Evolutionary conservation across 2,888 invertebrate species (phyloP).

Genomic region (Zaprionus lineosus): DNA sequence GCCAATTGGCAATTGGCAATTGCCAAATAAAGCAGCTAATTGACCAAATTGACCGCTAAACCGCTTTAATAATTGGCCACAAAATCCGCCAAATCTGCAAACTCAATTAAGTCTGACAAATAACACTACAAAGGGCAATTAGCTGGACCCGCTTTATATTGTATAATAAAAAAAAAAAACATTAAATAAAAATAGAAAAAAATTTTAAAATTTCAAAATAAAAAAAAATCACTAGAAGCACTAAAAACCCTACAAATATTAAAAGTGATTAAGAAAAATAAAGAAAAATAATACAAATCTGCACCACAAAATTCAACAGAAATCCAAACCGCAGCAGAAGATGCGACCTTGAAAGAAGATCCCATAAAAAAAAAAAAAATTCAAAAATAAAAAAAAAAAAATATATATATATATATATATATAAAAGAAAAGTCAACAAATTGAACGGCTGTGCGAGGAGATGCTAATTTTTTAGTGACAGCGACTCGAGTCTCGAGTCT

Average conservation of each 20-base stretch:
- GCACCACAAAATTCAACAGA: slow-evolving; percentile 37
- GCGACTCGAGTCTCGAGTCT: slow-evolving; percentile 33
- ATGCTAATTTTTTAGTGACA: slow-evolving; percentile 75
- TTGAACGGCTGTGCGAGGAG: slow-evolving; percentile 37
- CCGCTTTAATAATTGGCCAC: slow-evolving; percentile 14
- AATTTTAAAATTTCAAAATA: too few species aligned
- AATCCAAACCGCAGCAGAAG: slow-evolving; percentile 34
- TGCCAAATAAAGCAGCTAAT: not conserved
- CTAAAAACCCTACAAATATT: too few species aligned
- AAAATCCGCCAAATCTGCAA: slow-evolving; percentile 17
- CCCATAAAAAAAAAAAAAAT: slow-evolving; percentile 44
- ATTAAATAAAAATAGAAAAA: slow-evolving; percentile 11
- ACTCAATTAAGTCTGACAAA: slow-evolving; percentile 23
- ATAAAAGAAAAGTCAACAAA: slow-evolving; percentile 51
- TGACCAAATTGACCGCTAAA: slow-evolving; percentile 3
- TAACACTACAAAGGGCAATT: slow-evolving; percentile 21
- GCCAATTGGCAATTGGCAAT: too few species aligned
- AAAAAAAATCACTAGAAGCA: too few species aligned
- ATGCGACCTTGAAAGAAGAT: slow-evolving; percentile 67
- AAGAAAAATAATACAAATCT: slow-evolving; percentile 26
- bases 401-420: slow-evolving; percentile 32
- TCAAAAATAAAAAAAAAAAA: slow-evolving; percentile 56
- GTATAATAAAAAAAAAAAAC: slow-evolving; percentile 34
- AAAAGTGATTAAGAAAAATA: too few species aligned
- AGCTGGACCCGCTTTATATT: slow-evolving; percentile 26